Evolutionary conservation across 2,113 vertebrate species (phyloP), one percentile per base, ranked within the genome.

Genomic region (Nannobrachium achirus): DNA sequence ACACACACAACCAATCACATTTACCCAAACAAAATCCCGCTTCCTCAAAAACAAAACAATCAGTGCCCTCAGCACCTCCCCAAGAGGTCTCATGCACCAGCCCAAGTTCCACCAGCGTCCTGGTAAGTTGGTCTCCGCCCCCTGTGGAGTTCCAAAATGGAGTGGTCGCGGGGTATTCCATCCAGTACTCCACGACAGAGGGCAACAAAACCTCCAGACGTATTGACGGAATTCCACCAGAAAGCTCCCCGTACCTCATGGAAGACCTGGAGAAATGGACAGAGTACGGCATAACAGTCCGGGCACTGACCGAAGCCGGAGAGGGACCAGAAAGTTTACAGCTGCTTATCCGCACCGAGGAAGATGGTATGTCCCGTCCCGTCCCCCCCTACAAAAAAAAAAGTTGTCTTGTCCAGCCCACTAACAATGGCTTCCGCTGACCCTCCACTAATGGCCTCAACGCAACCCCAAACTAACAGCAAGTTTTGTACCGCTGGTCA

Each of bases 311-410:
- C 70, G 94, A 96, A 83, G 94, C 95, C 53, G 96, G 96, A 81
- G 94, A 95, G 40, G 97, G 97, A 91, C 96, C 96, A 7, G 95
- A 96, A 90, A 98, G 96, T 89, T 91, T 96, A 78, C 94, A 95
- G 80, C 89, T 96, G 88, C 93, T 98, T 90, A 93, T 96, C 93
- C 95, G 95, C 92, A 98, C 96, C 57, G 94, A 98, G 94, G 97
- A 99, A 94, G 96, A 98, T 94, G 97, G 96, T 98, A 98, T 91
- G 97, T 97, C 95, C 86, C 88, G n/a, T n/a, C n/a, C n/a, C n/a
- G n/a, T n/a, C n/a, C n/a, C n/a, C n/a, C n/a, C n/a, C n/a, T n/a
- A n/a, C 82, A 93, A 89, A 49, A 16, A 40, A 56, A 14, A 13
- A 2, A 14, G 16, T 62, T 72, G 55, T 67, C 9, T 65, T 79